Base-by-base conservation (phyloP, 2,888 invertebrate genomes). In the Rhagonycha fulva region DNA sequence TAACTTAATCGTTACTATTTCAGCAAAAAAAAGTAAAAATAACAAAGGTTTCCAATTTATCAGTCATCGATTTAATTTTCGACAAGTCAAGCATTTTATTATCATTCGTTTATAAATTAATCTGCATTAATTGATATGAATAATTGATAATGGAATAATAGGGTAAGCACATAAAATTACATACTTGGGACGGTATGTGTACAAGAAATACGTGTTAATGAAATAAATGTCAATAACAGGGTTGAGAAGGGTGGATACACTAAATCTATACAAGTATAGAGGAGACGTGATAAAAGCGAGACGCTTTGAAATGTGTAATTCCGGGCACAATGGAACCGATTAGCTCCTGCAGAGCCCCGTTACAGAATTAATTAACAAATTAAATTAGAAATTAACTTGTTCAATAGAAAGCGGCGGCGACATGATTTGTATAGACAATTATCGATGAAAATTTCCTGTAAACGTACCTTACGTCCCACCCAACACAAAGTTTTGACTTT, bases 311-410 rank as follows among this genome's bases (percentile, higher is more conserved):
- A 86, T 85, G 85, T 85, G 86, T 87, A 87, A 87, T 87, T 87
- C 85, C 85, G 83, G 79, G 81, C 82, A 87, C 87, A 87, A 87
- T 87, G 83, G 84, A 86, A 86, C 84, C 87, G 87, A 87, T 87
- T 87, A 87, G 87, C 86, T 85, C 86, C 87, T 86, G 86, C 84
- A 84, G 85, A 83, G 86, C 83, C 83, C 80, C 82, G 85, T 85
- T 87, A 85, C 86, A 84, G 87, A 88, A 88, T 88, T 88, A 88
- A 89, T 89, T 88, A 89, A 88, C 88, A 87, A 89, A 89, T 88
- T 88, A 88, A 88, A 88, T 89, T 89, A 88, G 88, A 88, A 88
- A 89, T 89, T 88, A 89, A 89, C 88, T 89, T 84, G 88, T 88
- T 87, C 86, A 85, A 86, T 86, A 82, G 85, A 84, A 82, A 81